Percentiles rank a stretch among this genome's conserved stretches.
These are phyloP conservation scores for Notechis scutatus DNA, from an alignment of 2,113 vertebrate species.

Conservation along the genomic window DNA sequence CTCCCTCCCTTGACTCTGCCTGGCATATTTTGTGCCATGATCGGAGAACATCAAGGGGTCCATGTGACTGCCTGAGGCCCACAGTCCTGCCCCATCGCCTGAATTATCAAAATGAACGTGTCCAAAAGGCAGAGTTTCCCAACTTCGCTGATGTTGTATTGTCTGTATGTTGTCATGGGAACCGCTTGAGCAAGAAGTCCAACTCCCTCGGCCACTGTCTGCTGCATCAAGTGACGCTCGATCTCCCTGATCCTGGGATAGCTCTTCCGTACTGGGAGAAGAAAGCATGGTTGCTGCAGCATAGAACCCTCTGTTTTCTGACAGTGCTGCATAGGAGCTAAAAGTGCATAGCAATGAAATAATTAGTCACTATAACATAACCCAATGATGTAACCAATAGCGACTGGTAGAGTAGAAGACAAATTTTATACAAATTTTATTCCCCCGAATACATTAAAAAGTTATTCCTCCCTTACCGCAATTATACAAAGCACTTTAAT, in stretches of 20 bases:
- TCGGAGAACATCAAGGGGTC: conserved; percentile 76
- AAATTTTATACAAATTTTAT: not conserved
- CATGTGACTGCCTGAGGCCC: conserved; percentile 72
- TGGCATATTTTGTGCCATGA: conserved; percentile 72
- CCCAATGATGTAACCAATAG: conserved; percentile 5
- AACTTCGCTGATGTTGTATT: conserved; percentile 94
- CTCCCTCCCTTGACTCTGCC: conserved; percentile 76
- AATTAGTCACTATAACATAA: not conserved
- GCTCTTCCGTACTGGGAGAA: conserved; percentile 93
- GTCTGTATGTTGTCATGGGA: conserved; percentile 98
- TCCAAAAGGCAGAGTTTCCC: conserved; percentile 88
- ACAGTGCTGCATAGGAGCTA: conserved; percentile 87
- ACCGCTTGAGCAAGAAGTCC: conserved; percentile 97
- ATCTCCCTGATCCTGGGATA: conserved; percentile 95
- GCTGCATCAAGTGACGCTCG: conserved; percentile 93
- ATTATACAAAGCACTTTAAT: conserved; percentile 13
- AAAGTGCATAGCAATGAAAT: not conserved
- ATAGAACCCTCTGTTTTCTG: conserved; percentile 88
- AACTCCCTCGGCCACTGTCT: conserved; percentile 96
- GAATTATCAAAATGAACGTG: conserved; percentile 75
- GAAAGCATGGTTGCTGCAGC: conserved; percentile 85
- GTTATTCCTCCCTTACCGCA: not conserved
- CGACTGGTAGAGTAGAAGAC: conserved; percentile 4
- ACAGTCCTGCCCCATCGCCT: conserved; percentile 74
- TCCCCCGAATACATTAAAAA: not conserved